Conservation (phyloP, 2,797 vertebrate genomes). For the Falco biarmicus region DNA sequence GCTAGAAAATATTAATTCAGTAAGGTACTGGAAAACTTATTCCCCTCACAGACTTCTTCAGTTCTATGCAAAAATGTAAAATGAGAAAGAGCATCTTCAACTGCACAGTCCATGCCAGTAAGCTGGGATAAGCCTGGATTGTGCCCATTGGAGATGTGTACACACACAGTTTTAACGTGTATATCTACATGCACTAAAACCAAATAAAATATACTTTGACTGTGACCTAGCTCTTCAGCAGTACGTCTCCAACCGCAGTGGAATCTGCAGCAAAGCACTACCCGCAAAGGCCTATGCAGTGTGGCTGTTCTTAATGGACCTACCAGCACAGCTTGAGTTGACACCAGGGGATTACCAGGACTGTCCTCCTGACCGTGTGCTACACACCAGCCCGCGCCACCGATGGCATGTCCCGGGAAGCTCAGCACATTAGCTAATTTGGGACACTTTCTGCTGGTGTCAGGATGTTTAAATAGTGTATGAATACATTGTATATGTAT, state of each 20-base stretch:
- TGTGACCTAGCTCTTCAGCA: background rate
- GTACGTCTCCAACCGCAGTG: background rate
- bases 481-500: background rate
- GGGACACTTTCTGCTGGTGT: background rate
- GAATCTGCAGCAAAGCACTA: background rate
- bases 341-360: background rate
- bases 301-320: background rate
- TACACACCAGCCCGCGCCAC: background rate
- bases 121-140: background rate
- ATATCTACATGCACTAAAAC: background rate
- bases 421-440: background rate
- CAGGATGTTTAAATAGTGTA: rapidly evolving
- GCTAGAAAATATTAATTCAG: background rate
- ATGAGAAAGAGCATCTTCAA: background rate
- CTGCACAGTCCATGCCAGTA: background rate
- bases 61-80: background rate
- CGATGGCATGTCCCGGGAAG: background rate
- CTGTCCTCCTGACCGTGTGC: background rate
- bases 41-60: background rate
- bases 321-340: background rate
- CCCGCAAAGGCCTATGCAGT: background rate
- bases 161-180: background rate
- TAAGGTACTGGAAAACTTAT: background rate
- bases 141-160: background rate
- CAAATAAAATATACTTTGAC: background rate